Evolutionary conservation across 2,797 vertebrate species (phyloP), one percentile per base, ranked within the genome.

Genomic region (Falco cherrug): DNA sequence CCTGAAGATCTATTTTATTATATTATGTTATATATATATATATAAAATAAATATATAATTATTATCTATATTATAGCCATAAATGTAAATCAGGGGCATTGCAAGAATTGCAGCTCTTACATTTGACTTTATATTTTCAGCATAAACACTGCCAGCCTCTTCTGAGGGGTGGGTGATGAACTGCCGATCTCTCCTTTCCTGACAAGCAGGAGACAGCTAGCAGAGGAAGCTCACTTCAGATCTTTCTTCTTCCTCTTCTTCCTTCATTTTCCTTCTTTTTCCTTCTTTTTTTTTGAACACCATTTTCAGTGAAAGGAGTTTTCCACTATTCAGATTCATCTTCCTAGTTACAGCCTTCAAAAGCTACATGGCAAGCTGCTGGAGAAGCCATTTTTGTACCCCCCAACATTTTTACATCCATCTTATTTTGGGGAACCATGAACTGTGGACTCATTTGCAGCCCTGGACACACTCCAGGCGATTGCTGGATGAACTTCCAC

Each of bases 111-210:
- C 0, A 2, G 16, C 6, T 74, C 39, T 59, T 26, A 8, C 9
- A 11, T 16, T 15, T 17, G 15, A 6, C 7, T 50, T 39, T 2
- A 1, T 13, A 8, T 59, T 77, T 59, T 5, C 74, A 45, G 89
- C 75, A 78, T 53, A 33, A 5, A 3, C 1, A 0, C 22, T 41
- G 57, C 29, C 54, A 41, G 53, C 8, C 35, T 11, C 45, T 33
- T 17, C 41, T 0, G 0, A 54, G 56, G 85, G 15, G 5, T 0
- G 0, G 48, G 31, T 4, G 5, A 70, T 10, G 28, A n/a, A 16
- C 9, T 29, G 53, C 88, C 21, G 2, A 4, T 41, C 57, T 76
- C 54, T 60, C 53, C 73, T 25, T 86, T 74, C 80, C 83, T 0
- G 1, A 86, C 76, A 87, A 78, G 48, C 84, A 70, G 35, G 35